phyloP scores from a whole-genome alignment of 2,888 invertebrate species.

The Imbricaverruca yamaguchii region DNA sequence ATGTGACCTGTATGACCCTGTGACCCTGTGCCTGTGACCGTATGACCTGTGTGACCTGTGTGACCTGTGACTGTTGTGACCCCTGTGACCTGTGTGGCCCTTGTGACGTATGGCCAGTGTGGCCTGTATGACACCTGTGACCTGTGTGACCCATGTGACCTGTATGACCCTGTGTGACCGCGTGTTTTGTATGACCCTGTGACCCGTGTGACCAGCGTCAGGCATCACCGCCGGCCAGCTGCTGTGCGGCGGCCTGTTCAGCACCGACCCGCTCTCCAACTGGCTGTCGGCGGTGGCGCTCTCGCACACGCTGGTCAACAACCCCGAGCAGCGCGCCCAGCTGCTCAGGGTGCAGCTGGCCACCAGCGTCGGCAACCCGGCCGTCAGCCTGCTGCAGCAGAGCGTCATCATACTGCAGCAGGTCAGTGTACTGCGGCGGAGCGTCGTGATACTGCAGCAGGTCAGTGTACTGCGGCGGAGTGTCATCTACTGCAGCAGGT shows the following conservation, averaged over 20 bases:
- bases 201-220: constrained; percentile 37
- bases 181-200: no score
- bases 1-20: no score
- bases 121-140: no score
- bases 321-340: constrained; percentile 51
- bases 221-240: constrained; percentile 65
- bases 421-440: neutral
- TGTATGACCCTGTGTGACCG: no score
- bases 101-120: no score
- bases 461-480: no score
- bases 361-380: constrained; percentile 69
- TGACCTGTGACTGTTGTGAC: no score
- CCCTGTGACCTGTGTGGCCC: neutral
- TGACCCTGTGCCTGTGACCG: no score
- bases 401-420: constrained; percentile 73
- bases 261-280: constrained; percentile 75
- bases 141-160: no score
- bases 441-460: neutral
- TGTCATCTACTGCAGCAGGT: no score
- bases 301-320: constrained; percentile 81
- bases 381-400: constrained; percentile 83
- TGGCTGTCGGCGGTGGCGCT: constrained; percentile 94
- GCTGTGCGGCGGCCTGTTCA: constrained; percentile 85
- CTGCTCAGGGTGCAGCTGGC: constrained; percentile 83
- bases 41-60: no score